Evolutionary conservation across 1,140 invertebrate species (phyloP), one percentile per base, ranked within the genome.

Genomic region (Hypothenemus hampei): DNA sequence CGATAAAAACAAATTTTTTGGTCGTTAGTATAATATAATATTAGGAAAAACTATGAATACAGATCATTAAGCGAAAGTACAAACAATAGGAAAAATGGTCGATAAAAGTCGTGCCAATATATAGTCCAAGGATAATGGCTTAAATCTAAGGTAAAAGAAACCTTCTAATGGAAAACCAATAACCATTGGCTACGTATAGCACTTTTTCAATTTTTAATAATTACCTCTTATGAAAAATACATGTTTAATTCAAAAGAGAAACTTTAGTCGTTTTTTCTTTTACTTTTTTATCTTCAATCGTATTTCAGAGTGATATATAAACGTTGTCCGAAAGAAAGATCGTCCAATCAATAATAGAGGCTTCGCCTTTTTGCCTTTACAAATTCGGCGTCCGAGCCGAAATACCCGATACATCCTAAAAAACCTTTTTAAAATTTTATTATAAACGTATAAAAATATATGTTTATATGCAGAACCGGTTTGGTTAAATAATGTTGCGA

Each of bases 351-450:
- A 44, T 44, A 44, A 44, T 22, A 44, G 40, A 44, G 13, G 20
- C 11, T 44, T 44, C 8, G n/a, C 40, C 40, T 44, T 44, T 44
- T 44, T 44, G 20, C 40, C 40, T 23, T 44, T 44, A 44, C 15
- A 22, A 22, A 44, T 44, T 44, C 18, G 11, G 23, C 18, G 21
- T 13, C 40, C 11, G 18, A 5, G 15, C 10, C 4, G 40, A 23
- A 44, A 44, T 44, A 44, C 21, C n/a, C 21, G 40, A 44, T 23
- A 22, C 1, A n/a, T n/a, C n/a, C 40, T 5, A 24, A 13, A 13
- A 23, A 24, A 44, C 40, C 21, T 44, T 44, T 23, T 24, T 44
- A 22, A 24, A 22, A 44, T 44, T 44, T 44, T 24, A 44, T 44
- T 44, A 24, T 23, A 44, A 24, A 5, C 20, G 18, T 44, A 22